Evolutionary conservation across 2,113 vertebrate species (phyloP).

Genomic region (Marmota flaviventris): DNA sequence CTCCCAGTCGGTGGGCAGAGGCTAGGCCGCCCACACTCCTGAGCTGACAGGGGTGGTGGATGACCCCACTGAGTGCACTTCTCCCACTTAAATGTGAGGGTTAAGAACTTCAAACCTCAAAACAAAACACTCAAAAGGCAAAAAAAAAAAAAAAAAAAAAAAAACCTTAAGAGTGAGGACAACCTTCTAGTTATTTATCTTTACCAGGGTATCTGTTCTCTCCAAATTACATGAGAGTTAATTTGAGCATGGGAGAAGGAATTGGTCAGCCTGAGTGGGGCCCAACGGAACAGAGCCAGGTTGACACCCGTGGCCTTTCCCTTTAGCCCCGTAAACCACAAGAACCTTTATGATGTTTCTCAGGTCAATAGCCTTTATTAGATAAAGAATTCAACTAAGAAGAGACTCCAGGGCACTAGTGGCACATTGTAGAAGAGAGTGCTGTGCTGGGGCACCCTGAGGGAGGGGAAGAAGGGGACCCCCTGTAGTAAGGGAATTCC

Average conservation of each 20-base stretch:
- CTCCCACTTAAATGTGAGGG: not conserved
- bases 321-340: not conserved
- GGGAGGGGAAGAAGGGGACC: accelerated
- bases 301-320: not conserved
- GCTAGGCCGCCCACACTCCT: accelerated
- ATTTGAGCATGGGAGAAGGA: not conserved
- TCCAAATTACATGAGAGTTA: not conserved
- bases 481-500: not conserved
- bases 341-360: not conserved
- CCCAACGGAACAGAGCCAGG: not conserved
- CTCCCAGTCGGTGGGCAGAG: accelerated
- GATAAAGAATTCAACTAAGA: too few relatives aligned
- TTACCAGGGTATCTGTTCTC: too few relatives aligned
- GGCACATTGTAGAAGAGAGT: too few relatives aligned
- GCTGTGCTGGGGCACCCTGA: accelerated
- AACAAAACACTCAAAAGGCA: not conserved
- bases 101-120: too few relatives aligned
- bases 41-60: accelerated
- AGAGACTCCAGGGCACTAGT: too few relatives aligned
- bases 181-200: not conserved
- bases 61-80: not conserved
- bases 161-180: too few relatives aligned
- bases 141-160: too few relatives aligned
- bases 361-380: not conserved
- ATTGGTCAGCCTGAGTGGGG: not conserved